These are phyloP conservation scores for Hemicrepidius hirtus DNA, from an alignment of 2,888 invertebrate species.

Conservation along the genomic window DNA sequence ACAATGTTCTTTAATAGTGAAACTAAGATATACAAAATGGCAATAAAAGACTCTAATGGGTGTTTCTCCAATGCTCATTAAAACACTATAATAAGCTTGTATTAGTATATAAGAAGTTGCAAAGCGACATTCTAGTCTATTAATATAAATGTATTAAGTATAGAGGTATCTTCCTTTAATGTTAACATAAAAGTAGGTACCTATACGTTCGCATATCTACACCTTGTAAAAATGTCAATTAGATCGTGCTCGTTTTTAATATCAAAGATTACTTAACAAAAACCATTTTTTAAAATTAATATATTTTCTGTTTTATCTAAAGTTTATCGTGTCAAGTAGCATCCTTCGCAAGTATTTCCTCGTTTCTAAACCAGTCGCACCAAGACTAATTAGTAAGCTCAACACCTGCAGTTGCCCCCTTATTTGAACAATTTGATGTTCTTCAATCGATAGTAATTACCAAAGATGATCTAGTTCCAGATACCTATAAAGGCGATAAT, in stretches of 20 bases:
- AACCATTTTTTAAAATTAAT: background rate
- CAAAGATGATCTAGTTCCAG: conserved; percentile 59
- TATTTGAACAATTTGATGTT: conserved; percentile 52
- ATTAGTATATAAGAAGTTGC: conserved; percentile 40
- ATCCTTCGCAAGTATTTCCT: conserved; percentile 12
- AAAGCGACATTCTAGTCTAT: conserved; percentile 39
- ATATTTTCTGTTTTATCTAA: background rate
- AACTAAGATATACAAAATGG: conserved; percentile 30
- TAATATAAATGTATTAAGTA: conserved; percentile 47
- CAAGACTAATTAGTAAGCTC: conserved; percentile 42
- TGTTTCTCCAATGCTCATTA: conserved; percentile 43
- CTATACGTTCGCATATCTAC: conserved; percentile 34
- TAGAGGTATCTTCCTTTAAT: conserved; percentile 33
- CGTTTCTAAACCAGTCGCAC: conserved; percentile 35
- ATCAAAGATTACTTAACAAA: background rate
- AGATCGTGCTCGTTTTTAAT: conserved; percentile 17
- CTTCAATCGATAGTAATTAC: conserved; percentile 56
- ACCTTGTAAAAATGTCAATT: conserved; percentile 40
- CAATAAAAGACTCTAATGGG: conserved; percentile 40
- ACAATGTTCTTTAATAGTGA: conserved; percentile 36
- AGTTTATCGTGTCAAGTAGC: conserved; percentile 2
- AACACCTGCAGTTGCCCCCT: conserved; percentile 56
- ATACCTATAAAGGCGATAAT: conserved; percentile 57
- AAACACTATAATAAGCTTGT: conserved; percentile 37
- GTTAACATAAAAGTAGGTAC: conserved; percentile 31